Evolutionary conservation across 2,888 invertebrate species (phyloP), one percentile per base, ranked within the genome.

Genomic region (Strigamia transsilvanica): DNA sequence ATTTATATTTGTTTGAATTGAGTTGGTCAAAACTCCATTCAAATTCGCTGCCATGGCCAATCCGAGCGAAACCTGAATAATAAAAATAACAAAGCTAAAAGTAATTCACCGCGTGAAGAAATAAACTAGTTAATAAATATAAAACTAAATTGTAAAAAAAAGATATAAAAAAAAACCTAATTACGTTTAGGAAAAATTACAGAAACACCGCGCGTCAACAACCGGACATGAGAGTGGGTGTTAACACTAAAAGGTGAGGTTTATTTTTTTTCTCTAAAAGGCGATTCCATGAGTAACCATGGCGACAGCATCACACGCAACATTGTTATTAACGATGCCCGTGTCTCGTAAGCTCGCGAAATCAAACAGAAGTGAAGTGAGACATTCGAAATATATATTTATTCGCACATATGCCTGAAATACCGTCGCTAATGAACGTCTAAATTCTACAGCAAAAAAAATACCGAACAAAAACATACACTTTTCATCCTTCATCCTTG

Each of bases 21-120:
- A 79, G 38, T 79, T 79, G 18, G 23, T 41, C 21, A 79, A 38
- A 21, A 79, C 42, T 21, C 79, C 79, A 38, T 38, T 38, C 41
- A 79, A 42, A 23, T 79, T 38, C 13, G 79, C 79, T 3, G 79
- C 79, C 79, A 79, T 79, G 5, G 15, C 38, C 18, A 15, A 41
- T 13, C 79, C n/a, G 56, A 56, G 18, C 9, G 56, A 18, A 56
- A n/a, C 9, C 56, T 18, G 56, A 18, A 56, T 18, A 4, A 56
- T 42, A 15, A 46, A 46, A 46, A n/a, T 12, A 46, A 38, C 38
- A 38, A 38, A 38, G 2, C 10, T 38, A 4, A 9, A 4, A 38
- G 38, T 38, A 46, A 46, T 46, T 46, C 4, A 1, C 18, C 21
- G 10, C n/a, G n/a, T 9, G 2, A 21, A 18, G 18, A n/a, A 18